Evolutionary conservation across 2,797 vertebrate genomes (phyloP), one percentile per base, ranked within the genome.

Genomic region (Tarsius wallacei): DNA sequence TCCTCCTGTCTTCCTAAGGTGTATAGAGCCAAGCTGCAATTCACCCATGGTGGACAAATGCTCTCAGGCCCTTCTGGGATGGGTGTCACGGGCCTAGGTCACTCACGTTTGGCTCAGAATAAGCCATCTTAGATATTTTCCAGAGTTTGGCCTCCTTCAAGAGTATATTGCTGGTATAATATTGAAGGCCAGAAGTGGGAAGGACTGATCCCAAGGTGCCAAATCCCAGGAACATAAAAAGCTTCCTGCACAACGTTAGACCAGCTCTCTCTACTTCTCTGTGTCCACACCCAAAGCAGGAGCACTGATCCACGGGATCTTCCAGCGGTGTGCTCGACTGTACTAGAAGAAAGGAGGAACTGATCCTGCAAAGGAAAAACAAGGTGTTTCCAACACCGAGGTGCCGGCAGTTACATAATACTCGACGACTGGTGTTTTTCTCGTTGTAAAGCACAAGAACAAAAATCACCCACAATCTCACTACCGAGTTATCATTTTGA

Each of bases 281-380:
- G 42, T 17, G 33, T 63, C 42, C 22, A 9, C 33, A 59, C 14
- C 5, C 12, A 15, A 2, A 5, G 19, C 3, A 7, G 3, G 4
- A 51, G 26, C 21, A 0, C 36, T 11, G 1, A 22, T 2, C 17
- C 59, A 6, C 9, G 0, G 8, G 59, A 14, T 33, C 1, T 13
- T 24, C 63, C 16, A 10, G 55, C 21, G 33, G 0, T n/a, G 17
- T 16, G 66, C 15, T 22, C 24, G n/a, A 1, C 15, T 22, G 42
- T 28, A 31, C 70, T 59, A 2, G 19, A 83, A 66, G n/a, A 68
- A 84, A 78, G 63, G 49, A 91, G 21, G 26, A 55, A 14, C 12
- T 61, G 47, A 84, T 63, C 2, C 4, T 17, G 28, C 24, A 28
- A 53, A 49, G 66, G 14, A 76, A 74, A 21, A 61, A 22, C 26